Evolutionary conservation across 2,888 invertebrate genomes (phyloP).

Genomic region (Tenthredo livida): DNA sequence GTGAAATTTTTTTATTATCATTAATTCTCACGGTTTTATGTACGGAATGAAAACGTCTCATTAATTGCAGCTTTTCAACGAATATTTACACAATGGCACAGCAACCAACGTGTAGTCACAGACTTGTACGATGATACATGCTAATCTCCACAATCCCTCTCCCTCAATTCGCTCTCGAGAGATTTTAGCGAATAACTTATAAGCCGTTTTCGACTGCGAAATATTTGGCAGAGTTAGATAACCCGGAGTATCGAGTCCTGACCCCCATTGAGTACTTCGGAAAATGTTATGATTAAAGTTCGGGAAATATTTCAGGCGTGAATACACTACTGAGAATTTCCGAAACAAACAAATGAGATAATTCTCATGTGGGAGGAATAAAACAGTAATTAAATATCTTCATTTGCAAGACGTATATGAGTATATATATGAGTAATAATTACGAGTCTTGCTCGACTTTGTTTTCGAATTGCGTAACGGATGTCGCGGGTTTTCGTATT

Average conservation of each 20-base stretch:
- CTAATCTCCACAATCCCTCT: background rate
- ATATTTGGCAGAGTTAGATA: background rate
- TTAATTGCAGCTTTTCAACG: background rate
- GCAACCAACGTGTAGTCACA: background rate
- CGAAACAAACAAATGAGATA: background rate
- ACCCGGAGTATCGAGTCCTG: background rate
- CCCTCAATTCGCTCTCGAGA: background rate
- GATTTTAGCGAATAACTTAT: background rate
- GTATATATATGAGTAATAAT: background rate
- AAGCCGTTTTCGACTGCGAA: background rate
- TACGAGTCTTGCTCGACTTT: background rate
- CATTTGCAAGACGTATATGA: background rate
- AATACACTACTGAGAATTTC: background rate
- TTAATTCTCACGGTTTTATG: background rate
- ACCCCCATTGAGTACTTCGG: background rate
- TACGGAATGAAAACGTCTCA: background rate
- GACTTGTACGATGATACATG: background rate
- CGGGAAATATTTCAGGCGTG: background rate
- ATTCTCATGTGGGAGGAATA: background rate
- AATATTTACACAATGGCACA: background rate
- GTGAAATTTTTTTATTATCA: background rate
- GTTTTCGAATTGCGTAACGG: background rate
- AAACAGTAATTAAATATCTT: background rate
- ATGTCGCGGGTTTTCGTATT: background rate
- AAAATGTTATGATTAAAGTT: background rate